Percentiles rank a stretch among this genome's conserved stretches.
Conservation (phyloP, 2,888 invertebrate genomes). For the Mythimna vitellina region DNA sequence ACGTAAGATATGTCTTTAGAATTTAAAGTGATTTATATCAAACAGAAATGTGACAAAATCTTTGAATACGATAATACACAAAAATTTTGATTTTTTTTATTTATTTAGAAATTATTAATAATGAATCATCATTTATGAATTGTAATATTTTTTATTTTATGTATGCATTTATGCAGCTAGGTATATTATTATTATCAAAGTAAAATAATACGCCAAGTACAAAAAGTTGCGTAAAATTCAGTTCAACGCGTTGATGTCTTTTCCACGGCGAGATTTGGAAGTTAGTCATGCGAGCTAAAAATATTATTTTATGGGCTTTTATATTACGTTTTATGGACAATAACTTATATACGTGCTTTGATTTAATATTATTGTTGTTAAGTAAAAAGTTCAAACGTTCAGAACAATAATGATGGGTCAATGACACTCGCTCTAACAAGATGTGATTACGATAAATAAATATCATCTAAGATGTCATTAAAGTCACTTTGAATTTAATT, state of each 20-base stretch:
- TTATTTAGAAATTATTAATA: too few species aligned
- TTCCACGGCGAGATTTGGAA: conserved; percentile 24
- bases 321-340: conserved; percentile 40
- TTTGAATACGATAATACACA: too few species aligned
- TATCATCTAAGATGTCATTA: conserved; percentile 1
- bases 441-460: neutral
- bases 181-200: conserved; percentile 1
- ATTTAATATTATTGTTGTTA: conserved; percentile 48
- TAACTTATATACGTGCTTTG: conserved; percentile 46
- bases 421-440: conserved; percentile 13
- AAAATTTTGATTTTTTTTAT: too few species aligned
- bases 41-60: neutral
- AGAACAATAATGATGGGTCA: conserved; percentile 13
- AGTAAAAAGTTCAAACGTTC: conserved; percentile 27
- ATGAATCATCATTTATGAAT: too few species aligned
- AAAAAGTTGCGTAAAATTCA: neutral
- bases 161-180: too few species aligned
- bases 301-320: conserved; percentile 12
- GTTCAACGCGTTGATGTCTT: conserved; percentile 56
- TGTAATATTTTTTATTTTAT: too few species aligned
- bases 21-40: neutral
- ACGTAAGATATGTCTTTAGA: neutral
- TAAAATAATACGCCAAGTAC: neutral
- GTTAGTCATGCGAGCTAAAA: conserved; percentile 13
- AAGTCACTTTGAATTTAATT: too few species aligned